These are phyloP conservation scores for Apamea sordens DNA, from an alignment of 2,888 invertebrate species.

Conservation along the genomic window DNA sequence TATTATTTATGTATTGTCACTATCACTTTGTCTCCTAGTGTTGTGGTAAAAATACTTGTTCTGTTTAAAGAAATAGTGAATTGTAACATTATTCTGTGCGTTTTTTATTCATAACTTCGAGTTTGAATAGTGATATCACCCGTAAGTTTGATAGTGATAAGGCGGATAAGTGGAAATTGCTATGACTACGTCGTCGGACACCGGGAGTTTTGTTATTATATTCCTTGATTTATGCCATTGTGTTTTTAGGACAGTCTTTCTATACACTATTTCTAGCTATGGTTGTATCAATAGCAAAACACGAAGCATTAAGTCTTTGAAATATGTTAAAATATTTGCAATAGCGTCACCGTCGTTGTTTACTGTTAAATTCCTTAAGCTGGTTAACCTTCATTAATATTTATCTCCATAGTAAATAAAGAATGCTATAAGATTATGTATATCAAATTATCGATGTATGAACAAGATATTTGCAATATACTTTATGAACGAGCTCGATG, in stretches of 20 bases:
- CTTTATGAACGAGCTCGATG: slow-evolving; percentile 1
- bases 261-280: slow-evolving; percentile 23
- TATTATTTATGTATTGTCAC: slow-evolving; percentile 66
- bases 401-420: slow-evolving; percentile 46
- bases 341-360: slow-evolving; percentile 54
- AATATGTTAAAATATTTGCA: slow-evolving; percentile 37
- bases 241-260: slow-evolving; percentile 53
- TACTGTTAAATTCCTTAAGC: slow-evolving; percentile 54
- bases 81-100: slow-evolving; percentile 60
- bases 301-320: slow-evolving; percentile 12
- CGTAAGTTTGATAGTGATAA: slow-evolving; percentile 83
- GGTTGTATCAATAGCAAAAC: slow-evolving; percentile 17
- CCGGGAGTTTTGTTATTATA: slow-evolving; percentile 73
- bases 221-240: slow-evolving; percentile 68
- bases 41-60: slow-evolving; percentile 65
- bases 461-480: slow-evolving; percentile 7
- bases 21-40: slow-evolving; percentile 62
- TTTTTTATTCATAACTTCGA: slow-evolving; percentile 67
- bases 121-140: slow-evolving; percentile 73
- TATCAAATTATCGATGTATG: slow-evolving; percentile 26
- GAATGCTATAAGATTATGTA: slow-evolving; percentile 35
- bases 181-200: slow-evolving; percentile 83
- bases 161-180: slow-evolving; percentile 85
- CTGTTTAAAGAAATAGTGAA: slow-evolving; percentile 56
- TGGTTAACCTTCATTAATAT: slow-evolving; percentile 66